These are phyloP conservation scores for Tubulanus polymorphus DNA, from an alignment of 2,888 invertebrate genomes.

Conservation along the genomic window DNA sequence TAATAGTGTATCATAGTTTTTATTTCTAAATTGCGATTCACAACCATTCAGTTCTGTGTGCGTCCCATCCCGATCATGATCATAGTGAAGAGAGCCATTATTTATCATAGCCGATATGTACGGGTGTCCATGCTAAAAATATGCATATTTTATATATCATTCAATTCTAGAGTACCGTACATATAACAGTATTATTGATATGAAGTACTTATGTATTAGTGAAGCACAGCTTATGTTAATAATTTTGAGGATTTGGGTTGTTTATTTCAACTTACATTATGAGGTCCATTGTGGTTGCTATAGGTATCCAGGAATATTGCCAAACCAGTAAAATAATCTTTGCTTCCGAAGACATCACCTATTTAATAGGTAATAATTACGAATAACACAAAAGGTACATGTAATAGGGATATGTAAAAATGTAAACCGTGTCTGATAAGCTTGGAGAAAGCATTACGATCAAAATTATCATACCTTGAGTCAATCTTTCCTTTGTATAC, in stretches of 20 bases:
- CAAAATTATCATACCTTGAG: constrained; percentile 32
- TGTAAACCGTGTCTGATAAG: too few species aligned
- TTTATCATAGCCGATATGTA: constrained; percentile 98
- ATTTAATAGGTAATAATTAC: too few species aligned
- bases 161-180: neutral
- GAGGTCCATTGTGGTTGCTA: constrained; percentile 97
- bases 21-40: constrained; percentile 90
- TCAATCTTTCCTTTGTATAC: constrained; percentile 62
- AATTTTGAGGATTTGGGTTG: neutral
- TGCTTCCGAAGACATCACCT: constrained; percentile 93
- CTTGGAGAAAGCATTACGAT: neutral
- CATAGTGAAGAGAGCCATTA: constrained; percentile 91
- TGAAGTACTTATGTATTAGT: neutral
- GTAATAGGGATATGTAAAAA: neutral
- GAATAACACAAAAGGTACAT: neutral
- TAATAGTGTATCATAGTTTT: constrained; percentile 83
- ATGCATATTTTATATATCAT: too few species aligned
- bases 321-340: constrained; percentile 83
- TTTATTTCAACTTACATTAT: constrained; percentile 75
- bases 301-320: constrained; percentile 95
- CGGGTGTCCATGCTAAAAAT: constrained; percentile 88
- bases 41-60: constrained; percentile 97
- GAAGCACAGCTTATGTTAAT: neutral
- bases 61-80: constrained; percentile 97
- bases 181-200: neutral